Conservation (phyloP, 1,140 invertebrate genomes). For the Chlorops oryzae region DNA sequence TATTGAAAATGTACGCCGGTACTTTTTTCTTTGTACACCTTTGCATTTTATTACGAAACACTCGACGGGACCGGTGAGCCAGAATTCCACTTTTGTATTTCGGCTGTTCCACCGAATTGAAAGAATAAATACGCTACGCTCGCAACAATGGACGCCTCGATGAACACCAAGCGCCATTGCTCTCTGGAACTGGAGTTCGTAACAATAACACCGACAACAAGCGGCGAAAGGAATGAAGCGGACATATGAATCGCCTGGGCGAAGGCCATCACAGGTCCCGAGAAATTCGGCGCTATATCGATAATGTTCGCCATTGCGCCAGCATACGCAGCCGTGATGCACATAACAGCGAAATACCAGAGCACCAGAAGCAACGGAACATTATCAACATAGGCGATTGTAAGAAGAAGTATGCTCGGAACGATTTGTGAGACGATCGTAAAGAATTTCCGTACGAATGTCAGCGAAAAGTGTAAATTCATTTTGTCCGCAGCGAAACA, state of each 20-base stretch:
- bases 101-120: slow-evolving; percentile 61
- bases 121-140: slow-evolving; percentile 63
- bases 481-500: slow-evolving; percentile 65
- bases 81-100: slow-evolving; percentile 60
- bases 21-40: too few relatives aligned
- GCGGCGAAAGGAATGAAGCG: slow-evolving; percentile 63
- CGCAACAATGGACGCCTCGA: slow-evolving; percentile 58
- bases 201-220: slow-evolving; percentile 56
- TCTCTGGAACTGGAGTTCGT: slow-evolving; percentile 51
- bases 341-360: slow-evolving; percentile 65
- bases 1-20: too few relatives aligned
- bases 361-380: slow-evolving; percentile 55
- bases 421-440: slow-evolving; percentile 65
- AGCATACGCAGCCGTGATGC: slow-evolving; percentile 66
- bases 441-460: slow-evolving; percentile 62
- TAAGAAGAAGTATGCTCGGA: slow-evolving; percentile 59
- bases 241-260: slow-evolving; percentile 72
- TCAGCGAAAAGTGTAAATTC: slow-evolving; percentile 54
- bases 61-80: too few relatives aligned
- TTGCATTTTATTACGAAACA: too few relatives aligned
- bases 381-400: slow-evolving; percentile 61
- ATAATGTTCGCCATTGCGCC: slow-evolving; percentile 72
- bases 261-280: slow-evolving; percentile 65
- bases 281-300: slow-evolving; percentile 67
- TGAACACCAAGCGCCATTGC: slow-evolving; percentile 69